A percentile compares a stretch with the other conserved stretches of the same genome.
Evolutionary conservation across 1,140 invertebrate genomes (phyloP).

Genomic region (Dufourea novaeangliae): DNA sequence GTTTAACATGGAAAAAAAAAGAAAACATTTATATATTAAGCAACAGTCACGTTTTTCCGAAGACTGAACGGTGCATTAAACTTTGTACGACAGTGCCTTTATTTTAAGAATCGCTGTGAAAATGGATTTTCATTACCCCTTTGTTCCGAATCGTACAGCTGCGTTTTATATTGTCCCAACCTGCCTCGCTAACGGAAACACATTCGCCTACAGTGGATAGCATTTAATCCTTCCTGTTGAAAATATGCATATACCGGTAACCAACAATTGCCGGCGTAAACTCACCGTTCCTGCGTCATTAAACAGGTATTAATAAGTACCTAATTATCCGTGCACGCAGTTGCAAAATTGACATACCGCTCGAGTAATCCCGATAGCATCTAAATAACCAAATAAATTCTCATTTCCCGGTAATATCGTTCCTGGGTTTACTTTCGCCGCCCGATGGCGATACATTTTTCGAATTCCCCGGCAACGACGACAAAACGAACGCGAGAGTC

Average conservation of each 20-base stretch:
- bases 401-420: neutral
- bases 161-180: no score
- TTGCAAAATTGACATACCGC: neutral
- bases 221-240: neutral
- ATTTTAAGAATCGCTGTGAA: no score
- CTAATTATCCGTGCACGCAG: neutral
- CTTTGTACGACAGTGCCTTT: no score
- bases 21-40: no score
- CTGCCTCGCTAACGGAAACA: no score
- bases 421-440: constrained; percentile 1
- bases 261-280: neutral
- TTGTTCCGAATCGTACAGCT: no score
- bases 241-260: neutral
- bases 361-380: neutral
- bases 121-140: no score
- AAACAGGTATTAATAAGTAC: neutral
- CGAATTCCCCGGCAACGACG: neutral
- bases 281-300: neutral
- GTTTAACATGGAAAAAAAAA: no score
- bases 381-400: constrained; percentile 5
- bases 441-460: constrained; percentile 40
- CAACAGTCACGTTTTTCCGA: no score
- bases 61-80: no score
- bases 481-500: neutral
- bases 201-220: neutral